These are phyloP conservation scores for Tetrao urogallus DNA, from an alignment of 2,113 vertebrate genomes.

Conservation along the genomic window DNA sequence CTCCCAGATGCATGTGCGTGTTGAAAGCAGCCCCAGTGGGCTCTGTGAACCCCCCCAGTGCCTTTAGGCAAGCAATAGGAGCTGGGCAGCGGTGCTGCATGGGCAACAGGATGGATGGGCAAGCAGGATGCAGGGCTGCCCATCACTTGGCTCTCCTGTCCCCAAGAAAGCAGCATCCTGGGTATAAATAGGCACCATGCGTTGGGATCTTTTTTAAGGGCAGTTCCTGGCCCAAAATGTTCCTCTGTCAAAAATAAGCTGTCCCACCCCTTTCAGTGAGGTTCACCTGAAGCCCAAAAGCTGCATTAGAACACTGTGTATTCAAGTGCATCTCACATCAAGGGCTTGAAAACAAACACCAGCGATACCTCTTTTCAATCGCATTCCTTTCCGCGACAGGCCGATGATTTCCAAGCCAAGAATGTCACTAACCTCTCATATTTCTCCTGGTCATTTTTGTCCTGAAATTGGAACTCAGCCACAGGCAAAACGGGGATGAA, in stretches of 20 bases:
- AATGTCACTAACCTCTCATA: conserved; percentile 72
- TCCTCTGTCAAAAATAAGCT: conserved; percentile 9
- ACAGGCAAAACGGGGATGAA: background rate
- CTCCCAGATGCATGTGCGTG: background rate
- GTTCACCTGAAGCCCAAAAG: conserved; percentile 40
- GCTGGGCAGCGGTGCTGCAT: background rate
- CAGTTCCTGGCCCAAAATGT: background rate
- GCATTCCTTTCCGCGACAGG: conserved; percentile 66
- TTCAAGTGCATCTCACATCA: conserved; percentile 29
- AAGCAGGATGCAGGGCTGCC: background rate
- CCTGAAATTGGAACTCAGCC: conserved; percentile 53
- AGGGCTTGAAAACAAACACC: conserved; percentile 63
- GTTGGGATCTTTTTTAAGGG: background rate
- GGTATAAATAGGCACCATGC: background rate
- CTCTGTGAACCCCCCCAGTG: background rate
- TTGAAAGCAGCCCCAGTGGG: background rate
- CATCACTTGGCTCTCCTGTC: background rate
- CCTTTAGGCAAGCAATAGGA: background rate
- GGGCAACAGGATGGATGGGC: background rate
- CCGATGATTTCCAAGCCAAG: conserved; percentile 66
- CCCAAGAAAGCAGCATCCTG: accelerated
- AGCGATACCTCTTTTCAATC: conserved; percentile 52
- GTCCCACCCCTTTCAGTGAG: background rate
- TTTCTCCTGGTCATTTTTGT: conserved; percentile 73
- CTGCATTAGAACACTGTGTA: background rate